Conservation (phyloP, 2,888 invertebrate species). For the Drosophila buzzatii region DNA sequence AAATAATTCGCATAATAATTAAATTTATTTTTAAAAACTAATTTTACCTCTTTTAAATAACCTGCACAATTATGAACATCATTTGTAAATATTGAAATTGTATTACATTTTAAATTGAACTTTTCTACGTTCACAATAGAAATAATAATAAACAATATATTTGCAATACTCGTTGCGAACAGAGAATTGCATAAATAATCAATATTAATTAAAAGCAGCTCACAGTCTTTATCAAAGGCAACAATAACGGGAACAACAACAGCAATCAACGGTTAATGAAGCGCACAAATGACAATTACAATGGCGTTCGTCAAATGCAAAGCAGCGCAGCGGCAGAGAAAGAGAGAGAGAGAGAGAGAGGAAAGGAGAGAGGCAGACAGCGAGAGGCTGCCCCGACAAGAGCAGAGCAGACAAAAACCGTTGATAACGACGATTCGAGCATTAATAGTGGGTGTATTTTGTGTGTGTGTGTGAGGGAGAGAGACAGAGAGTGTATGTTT, state of each 20-base stretch:
- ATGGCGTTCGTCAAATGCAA: slow-evolving; percentile 51
- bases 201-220: slow-evolving; percentile 62
- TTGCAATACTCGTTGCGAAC: not conserved
- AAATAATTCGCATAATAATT: not conserved
- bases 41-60: not conserved
- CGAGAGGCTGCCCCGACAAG: slow-evolving; percentile 5
- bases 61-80: not conserved
- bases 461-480: not conserved
- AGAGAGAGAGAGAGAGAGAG: slow-evolving; percentile 1
- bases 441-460: slow-evolving; percentile 36
- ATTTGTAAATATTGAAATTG: not conserved
- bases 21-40: not conserved
- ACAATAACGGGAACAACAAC: slow-evolving; percentile 16
- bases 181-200: slow-evolving; percentile 43
- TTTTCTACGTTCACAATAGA: not conserved
- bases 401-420: slow-evolving; percentile 27
- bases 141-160: not conserved
- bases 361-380: not conserved
- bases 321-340: slow-evolving; percentile 18
- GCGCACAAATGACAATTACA: slow-evolving; percentile 65
- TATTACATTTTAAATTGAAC: not conserved
- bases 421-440: slow-evolving; percentile 48
- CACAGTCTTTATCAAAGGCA: slow-evolving; percentile 39
- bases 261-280: slow-evolving; percentile 68
- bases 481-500: not conserved